phyloP scores from a whole-genome alignment of 2,888 invertebrate genomes.

The Temnothorax rugatulus region DNA sequence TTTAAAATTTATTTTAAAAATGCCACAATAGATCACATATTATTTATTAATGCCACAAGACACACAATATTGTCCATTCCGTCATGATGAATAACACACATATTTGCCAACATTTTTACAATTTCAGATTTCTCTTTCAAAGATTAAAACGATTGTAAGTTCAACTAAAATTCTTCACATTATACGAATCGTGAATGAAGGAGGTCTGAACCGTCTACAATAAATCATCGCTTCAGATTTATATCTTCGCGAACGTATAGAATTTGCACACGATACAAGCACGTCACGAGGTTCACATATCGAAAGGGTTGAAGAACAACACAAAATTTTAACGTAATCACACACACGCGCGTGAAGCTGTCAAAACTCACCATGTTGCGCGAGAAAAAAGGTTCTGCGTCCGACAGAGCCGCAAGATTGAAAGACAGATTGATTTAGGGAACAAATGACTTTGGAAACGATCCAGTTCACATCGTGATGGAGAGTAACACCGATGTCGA shows the following conservation, averaged over 20 bases:
- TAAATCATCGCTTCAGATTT: not conserved
- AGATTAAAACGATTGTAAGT: not conserved
- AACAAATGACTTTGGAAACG: not conserved
- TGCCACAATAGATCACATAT: not conserved
- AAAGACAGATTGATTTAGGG: not conserved
- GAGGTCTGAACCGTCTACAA: not conserved
- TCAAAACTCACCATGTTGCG: constrained; percentile 40
- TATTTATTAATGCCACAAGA: not conserved
- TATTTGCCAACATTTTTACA: not conserved
- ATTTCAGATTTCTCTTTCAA: not conserved
- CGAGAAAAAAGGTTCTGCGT: not conserved
- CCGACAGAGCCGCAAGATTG: not conserved
- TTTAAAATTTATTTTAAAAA: not conserved
- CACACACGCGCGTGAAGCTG: not conserved
- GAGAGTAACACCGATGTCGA: constrained; percentile 53
- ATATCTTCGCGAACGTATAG: constrained; percentile 6
- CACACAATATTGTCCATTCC: not conserved
- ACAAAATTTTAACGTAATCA: not conserved
- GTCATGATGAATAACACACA: not conserved
- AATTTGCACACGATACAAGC: not conserved
- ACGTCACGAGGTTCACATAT: not conserved
- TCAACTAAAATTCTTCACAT: not conserved
- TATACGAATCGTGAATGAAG: not conserved
- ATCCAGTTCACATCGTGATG: constrained; percentile 19
- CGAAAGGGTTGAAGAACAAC: not conserved